Percentiles rank a stretch among this genome's conserved stretches.
Evolutionary conservation across 2,888 invertebrate species (phyloP).

Genomic region (Hydropsyche betteni): DNA sequence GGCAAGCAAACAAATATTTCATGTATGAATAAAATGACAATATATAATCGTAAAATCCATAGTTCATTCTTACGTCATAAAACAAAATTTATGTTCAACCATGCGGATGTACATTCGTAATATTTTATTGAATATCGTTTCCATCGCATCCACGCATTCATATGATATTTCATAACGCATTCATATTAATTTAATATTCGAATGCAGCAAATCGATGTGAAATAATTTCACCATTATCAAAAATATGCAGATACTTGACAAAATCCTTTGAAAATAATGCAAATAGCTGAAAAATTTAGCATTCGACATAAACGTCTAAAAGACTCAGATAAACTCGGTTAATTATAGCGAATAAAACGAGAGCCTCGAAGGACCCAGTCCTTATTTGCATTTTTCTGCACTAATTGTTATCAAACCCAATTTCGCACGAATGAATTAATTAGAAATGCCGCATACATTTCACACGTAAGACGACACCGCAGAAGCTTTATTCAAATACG

Average conservation of each 20-base stretch:
- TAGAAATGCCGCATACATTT: constrained; percentile 4
- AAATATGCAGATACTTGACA: too few relatives aligned
- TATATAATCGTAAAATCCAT: not conserved
- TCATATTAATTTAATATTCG: not conserved
- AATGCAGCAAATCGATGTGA: too few relatives aligned
- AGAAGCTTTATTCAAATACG: too few relatives aligned
- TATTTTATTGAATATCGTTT: not conserved
- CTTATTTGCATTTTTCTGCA: constrained; percentile 9
- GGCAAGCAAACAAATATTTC: too few relatives aligned
- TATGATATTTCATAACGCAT: not conserved
- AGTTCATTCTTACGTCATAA: constrained; percentile 24
- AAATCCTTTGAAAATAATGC: not conserved
- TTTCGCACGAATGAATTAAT: constrained; percentile 11
- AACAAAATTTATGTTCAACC: constrained; percentile 5
- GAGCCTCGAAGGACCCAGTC: not conserved
- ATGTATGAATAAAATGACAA: not conserved
- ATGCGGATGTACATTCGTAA: constrained; percentile 15
- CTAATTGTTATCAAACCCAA: constrained; percentile 19
- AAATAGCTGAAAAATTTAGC: not conserved
- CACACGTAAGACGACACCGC: not conserved
- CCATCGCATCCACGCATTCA: not conserved
- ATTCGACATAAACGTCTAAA: constrained; percentile 10
- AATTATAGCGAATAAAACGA: constrained; percentile 20
- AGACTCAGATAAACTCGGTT: constrained; percentile 1
- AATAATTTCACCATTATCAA: too few relatives aligned